Percentiles rank a stretch among this genome's conserved stretches.
Evolutionary conservation across 2,888 invertebrate genomes (phyloP).

Genomic region (Pseudococcus jackbeardsleyi): DNA sequence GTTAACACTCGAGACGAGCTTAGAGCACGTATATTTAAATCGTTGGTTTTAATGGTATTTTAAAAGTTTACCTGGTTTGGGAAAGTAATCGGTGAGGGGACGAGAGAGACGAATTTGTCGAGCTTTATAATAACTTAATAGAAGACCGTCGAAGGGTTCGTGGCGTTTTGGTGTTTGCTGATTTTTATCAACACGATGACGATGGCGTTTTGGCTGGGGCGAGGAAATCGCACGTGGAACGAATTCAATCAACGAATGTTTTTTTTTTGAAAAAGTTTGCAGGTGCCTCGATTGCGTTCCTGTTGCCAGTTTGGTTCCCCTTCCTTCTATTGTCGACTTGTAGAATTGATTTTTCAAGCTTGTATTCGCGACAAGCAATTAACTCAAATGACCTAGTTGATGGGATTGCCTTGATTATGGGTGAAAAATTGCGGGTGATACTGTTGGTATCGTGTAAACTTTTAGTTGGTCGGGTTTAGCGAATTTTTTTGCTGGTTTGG

Average conservation of each 20-base stretch:
- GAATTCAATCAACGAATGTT: constrained; percentile 24
- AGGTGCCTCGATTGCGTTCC: too few relatives aligned
- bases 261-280: too few relatives aligned
- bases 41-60: neutral
- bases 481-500: too few relatives aligned
- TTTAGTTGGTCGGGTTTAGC: too few relatives aligned
- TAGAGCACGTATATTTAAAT: neutral
- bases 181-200: neutral
- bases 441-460: neutral
- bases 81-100: neutral
- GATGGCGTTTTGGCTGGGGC: neutral
- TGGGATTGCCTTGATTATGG: neutral
- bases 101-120: neutral
- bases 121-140: neutral
- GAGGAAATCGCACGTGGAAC: neutral
- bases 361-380: constrained; percentile 27
- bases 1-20: neutral
- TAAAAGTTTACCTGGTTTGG: neutral
- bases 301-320: neutral
- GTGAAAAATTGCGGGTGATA: neutral
- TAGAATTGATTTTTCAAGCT: neutral
- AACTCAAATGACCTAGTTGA: constrained; percentile 30
- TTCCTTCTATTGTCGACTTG: neutral
- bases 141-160: neutral
- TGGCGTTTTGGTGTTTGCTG: neutral